phyloP scores from a whole-genome alignment of 2,113 vertebrate species.

The zebrafish (Danio rerio) region DNA sequence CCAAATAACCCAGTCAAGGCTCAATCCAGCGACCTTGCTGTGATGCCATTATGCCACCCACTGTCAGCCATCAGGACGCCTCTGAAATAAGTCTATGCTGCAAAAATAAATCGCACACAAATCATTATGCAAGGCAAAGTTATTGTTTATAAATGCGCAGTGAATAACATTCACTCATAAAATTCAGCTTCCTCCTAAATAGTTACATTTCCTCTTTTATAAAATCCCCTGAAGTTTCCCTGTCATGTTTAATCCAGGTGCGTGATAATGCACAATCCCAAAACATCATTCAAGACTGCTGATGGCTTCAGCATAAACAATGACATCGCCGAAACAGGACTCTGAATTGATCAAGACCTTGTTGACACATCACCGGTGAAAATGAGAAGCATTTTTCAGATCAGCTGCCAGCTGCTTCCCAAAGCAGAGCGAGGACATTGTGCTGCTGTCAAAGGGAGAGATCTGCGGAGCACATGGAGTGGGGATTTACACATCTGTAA shows the following conservation, averaged over 20 bases:
- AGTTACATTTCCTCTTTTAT: constrained; percentile 43
- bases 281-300: neutral
- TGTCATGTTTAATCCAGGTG: constrained; percentile 11
- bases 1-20: no score
- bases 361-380: neutral
- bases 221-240: constrained; percentile 53
- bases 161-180: neutral
- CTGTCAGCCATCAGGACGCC: no score
- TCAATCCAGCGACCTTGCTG: no score
- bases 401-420: neutral
- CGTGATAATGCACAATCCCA: constrained; percentile 10
- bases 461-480: neutral
- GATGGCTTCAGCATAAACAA: neutral
- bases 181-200: constrained; percentile 19
- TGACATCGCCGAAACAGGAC: neutral
- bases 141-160: neutral
- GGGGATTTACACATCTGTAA: constrained; percentile 49
- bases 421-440: neutral
- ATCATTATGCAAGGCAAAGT: neutral
- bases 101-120: neutral
- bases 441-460: neutral
- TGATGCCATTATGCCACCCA: no score
- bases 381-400: neutral
- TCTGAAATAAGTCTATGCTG: neutral
- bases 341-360: neutral